These are phyloP conservation scores for Pagrus major DNA, from an alignment of 2,113 vertebrate genomes.

Conservation along the genomic window DNA sequence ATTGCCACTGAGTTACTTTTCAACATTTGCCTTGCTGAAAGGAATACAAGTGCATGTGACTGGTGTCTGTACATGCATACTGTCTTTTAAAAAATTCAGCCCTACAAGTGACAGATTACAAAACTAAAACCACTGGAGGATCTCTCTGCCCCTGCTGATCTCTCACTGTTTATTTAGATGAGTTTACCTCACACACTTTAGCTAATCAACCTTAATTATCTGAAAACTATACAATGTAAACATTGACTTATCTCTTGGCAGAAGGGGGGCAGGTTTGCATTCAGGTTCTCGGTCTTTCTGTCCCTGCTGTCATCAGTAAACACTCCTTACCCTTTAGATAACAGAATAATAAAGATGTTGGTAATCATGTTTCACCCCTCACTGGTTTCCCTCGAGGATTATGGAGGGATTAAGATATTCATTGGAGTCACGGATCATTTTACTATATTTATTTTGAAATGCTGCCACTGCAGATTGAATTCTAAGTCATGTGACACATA, in stretches of 20 bases:
- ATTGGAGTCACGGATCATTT: background rate
- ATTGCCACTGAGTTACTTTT: background rate
- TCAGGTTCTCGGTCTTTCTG: background rate
- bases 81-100: background rate
- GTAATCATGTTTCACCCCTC: background rate
- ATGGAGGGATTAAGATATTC: conserved; percentile 1
- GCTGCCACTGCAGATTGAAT: background rate
- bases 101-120: background rate
- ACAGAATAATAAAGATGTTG: conserved; percentile 15
- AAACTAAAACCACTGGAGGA: background rate
- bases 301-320: conserved; percentile 12
- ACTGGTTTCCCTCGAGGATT: background rate
- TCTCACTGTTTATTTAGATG: conserved; percentile 65
- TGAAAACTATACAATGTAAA: conserved; percentile 58
- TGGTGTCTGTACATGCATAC: background rate
- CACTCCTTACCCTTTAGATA: background rate
- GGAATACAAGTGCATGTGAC: background rate
- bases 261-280: background rate
- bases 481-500: background rate
- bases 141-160: background rate
- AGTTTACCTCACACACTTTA: conserved; percentile 65
- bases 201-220: conserved; percentile 50
- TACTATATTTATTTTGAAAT: background rate
- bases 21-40: background rate
- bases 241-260: conserved; percentile 37